phyloP scores from a whole-genome alignment of 2,888 invertebrate genomes.

The Thera britannica region DNA sequence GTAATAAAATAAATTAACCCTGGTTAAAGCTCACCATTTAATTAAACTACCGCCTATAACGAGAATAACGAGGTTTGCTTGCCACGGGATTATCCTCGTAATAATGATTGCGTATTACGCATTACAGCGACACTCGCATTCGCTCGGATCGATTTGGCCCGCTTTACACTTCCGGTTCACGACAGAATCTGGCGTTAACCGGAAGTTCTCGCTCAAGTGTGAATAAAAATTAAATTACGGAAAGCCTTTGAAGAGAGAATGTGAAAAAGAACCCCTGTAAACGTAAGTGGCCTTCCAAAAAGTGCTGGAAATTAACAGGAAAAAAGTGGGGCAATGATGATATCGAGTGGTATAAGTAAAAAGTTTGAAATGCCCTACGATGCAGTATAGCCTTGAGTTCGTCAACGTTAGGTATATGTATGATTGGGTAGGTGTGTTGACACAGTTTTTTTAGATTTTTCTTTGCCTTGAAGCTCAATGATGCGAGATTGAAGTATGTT shows the following conservation, averaged over 20 bases:
- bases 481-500: neutral
- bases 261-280: too few species aligned
- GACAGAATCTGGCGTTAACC: neutral
- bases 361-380: too few species aligned
- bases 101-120: constrained; percentile 31
- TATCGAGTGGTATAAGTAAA: too few species aligned
- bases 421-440: neutral
- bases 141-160: constrained; percentile 2
- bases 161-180: neutral
- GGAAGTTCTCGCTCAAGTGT: constrained; percentile 1
- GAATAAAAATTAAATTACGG: neutral
- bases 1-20: constrained; percentile 28
- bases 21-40: constrained; percentile 18
- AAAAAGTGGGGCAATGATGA: too few species aligned
- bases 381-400: too few species aligned
- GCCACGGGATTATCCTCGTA: constrained; percentile 28
- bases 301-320: too few species aligned
- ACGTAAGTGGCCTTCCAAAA: too few species aligned
- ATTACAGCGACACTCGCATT: constrained; percentile 19
- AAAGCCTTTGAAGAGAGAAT: neutral
- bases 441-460: neutral
- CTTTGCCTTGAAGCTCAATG: too few species aligned
- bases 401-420: too few species aligned
- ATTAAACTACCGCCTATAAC: constrained; percentile 29
- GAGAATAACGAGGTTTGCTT: constrained; percentile 29